Evolutionary conservation across 1,140 invertebrate species (phyloP), one percentile per base, ranked within the genome.

Genomic region (Dendroctonus ponderosae): DNA sequence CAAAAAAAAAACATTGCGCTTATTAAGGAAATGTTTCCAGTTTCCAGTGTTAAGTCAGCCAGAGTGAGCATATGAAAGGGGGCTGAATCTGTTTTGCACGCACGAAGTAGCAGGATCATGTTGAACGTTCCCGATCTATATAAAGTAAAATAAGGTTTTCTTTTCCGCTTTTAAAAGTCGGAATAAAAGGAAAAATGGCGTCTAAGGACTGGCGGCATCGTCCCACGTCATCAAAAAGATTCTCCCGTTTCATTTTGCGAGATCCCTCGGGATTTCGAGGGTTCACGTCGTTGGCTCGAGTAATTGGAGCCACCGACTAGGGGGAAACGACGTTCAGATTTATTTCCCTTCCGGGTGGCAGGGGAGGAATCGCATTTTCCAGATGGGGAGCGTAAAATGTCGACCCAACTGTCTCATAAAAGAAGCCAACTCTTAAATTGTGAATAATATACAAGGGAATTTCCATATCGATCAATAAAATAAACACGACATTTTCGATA

Each of bases 231-330:
- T 53, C 51, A 63, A 44, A 63, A 63, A 63, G 61, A 63, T 44
- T 54, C 61, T 54, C 61, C 51, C 51, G 61, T 63, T 63, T 63
- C 51, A 54, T 63, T 63, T 53, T 53, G 38, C 50, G 40, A 43
- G 61, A 43, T 63, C 61, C 61, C 50, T 40, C 14, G 61, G 61
- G 61, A 63, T 63, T 53, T 63, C 51, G 46, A 63, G 61, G 61
- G 61, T 63, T 63, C 48, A 63, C 61, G 41, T 63, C 61, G 61
- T 63, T 63, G 61, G 61, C 61, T 63, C 61, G 51, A 63, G 61
- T 63, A 63, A 62, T 62, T 62, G 60, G 60, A 62, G 60, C 53
- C 44, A 48, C 58, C 58, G 44, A 60, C 38, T 26, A 40, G 50
- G 48, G 11, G 42, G 15, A 4, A 26, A 51, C 60, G 60, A 51